These are phyloP conservation scores for Corapipo altera DNA, from an alignment of 2,113 vertebrate genomes.

Conservation along the genomic window DNA sequence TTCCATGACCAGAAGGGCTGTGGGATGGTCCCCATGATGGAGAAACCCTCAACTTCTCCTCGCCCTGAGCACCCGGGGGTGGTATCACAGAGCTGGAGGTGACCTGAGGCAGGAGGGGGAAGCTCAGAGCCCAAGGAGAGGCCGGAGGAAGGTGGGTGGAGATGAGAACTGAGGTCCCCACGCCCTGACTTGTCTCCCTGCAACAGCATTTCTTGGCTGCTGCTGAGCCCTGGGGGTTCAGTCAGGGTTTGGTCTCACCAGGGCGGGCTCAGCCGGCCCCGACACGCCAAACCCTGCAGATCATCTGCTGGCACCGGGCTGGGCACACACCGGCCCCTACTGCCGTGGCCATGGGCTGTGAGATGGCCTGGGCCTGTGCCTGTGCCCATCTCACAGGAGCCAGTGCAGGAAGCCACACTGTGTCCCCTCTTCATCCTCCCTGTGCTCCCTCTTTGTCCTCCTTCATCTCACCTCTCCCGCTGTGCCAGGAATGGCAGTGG, in stretches of 20 bases:
- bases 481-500: accelerated
- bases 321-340: background rate
- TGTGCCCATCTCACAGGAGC: accelerated
- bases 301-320: accelerated
- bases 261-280: background rate
- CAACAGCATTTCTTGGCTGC: background rate
- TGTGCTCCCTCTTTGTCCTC: background rate
- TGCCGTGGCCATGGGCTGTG: background rate
- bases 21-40: background rate
- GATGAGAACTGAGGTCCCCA: background rate
- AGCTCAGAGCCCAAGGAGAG: background rate
- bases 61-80: accelerated
- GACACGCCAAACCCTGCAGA: accelerated
- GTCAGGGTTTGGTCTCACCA: background rate
- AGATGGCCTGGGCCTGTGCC: background rate
- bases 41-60: background rate
- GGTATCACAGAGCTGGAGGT: background rate
- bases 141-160: background rate
- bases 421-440: background rate
- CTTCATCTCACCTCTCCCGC: background rate
- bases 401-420: accelerated
- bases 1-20: background rate
- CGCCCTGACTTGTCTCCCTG: background rate
- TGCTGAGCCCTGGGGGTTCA: background rate
- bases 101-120: background rate